Percentiles rank a stretch among this genome's conserved stretches.
phyloP scores from a whole-genome alignment of 2,113 vertebrate species.

The Zingel zingel region DNA sequence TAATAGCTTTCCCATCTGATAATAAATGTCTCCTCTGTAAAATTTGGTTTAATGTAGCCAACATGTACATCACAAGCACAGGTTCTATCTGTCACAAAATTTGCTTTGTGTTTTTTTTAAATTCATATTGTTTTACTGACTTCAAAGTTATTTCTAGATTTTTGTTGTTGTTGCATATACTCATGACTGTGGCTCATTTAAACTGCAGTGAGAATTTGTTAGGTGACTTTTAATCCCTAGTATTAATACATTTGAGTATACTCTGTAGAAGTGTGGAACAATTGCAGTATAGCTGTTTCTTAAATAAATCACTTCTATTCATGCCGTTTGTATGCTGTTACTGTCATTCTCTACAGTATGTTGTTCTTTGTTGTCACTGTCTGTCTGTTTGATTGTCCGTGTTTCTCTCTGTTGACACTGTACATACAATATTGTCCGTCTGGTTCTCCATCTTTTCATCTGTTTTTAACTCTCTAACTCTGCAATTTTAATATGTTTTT shows the following conservation, averaged over 20 bases:
- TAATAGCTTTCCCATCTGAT: constrained; percentile 5
- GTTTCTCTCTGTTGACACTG: too few relatives aligned
- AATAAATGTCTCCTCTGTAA: constrained; percentile 19
- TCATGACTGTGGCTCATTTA: background rate
- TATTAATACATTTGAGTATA: background rate
- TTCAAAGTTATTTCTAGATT: background rate
- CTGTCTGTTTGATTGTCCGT: too few relatives aligned
- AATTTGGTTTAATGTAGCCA: background rate
- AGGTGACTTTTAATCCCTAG: background rate
- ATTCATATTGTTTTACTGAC: constrained; percentile 7
- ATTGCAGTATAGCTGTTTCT: background rate
- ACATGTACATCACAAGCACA: background rate
- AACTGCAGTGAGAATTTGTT: background rate
- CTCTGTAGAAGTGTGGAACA: too few relatives aligned
- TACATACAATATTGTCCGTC: too few relatives aligned
- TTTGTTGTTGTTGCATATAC: background rate
- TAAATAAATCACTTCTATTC: constrained; percentile 12
- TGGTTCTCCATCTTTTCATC: too few relatives aligned
- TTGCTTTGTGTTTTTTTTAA: background rate
- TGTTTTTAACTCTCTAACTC: too few relatives aligned
- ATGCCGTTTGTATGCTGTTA: too few relatives aligned
- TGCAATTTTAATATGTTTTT: too few relatives aligned
- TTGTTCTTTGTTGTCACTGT: too few relatives aligned
- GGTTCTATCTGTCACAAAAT: background rate
- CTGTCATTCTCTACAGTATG: too few relatives aligned